Evolutionary conservation across 2,113 vertebrate genomes (phyloP).

Genomic region (Anas platyrhynchos): DNA sequence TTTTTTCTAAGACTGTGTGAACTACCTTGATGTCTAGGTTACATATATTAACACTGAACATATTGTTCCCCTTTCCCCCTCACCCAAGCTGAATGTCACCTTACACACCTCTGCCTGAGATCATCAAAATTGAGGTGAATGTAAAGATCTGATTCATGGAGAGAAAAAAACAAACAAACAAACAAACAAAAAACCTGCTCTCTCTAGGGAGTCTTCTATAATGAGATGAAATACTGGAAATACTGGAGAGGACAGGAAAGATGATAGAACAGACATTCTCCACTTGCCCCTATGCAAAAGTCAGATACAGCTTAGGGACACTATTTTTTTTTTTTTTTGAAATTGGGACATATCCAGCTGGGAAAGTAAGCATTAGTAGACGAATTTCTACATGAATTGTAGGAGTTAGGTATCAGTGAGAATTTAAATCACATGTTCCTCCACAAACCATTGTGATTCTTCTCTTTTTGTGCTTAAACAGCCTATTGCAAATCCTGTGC

Average conservation of each 20-base stretch:
- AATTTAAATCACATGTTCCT: not conserved
- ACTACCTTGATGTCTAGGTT: not conserved
- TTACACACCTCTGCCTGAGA: not conserved
- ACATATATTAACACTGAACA: not conserved
- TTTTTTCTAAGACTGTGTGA: not conserved
- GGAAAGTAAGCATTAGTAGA: rapidly evolving
- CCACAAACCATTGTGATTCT: not conserved
- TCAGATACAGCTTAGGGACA: not conserved
- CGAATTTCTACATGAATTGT: not conserved
- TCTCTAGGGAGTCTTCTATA: not conserved
- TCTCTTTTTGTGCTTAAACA: not conserved
- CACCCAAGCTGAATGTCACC: not conserved
- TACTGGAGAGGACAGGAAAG: not conserved
- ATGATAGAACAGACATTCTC: not conserved
- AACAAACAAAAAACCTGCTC: too few relatives aligned
- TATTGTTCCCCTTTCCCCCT: not conserved
- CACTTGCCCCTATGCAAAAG: not conserved
- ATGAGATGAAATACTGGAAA: not conserved
- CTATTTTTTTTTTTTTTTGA: not conserved
- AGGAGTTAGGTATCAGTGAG: not conserved
- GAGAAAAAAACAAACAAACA: not conserved
- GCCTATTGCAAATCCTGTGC: rapidly evolving
- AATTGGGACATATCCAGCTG: not conserved
- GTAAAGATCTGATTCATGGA: not conserved
- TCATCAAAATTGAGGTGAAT: not conserved